phyloP scores from a whole-genome alignment of 2,113 vertebrate species.

The Axis porcinus region DNA sequence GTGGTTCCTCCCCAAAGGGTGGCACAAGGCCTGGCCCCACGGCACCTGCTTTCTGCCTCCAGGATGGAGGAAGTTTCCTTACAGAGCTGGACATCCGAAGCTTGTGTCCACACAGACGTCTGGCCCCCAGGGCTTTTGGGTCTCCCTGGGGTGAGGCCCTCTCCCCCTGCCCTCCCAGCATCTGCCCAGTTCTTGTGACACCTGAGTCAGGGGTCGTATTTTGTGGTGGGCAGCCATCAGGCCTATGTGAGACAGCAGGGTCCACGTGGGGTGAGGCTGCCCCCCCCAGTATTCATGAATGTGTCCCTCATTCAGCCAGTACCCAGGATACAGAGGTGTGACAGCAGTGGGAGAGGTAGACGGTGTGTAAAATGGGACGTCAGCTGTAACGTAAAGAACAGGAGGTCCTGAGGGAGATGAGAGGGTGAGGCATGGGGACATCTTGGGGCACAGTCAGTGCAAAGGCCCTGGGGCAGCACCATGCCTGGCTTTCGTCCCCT shows the following conservation, averaged over 20 bases:
- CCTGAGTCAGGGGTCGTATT: rapidly evolving
- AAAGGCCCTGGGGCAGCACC: background rate
- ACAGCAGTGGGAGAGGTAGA: too few species aligned
- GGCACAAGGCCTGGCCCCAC: rapidly evolving
- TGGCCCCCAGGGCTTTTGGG: background rate
- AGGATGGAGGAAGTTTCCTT: background rate
- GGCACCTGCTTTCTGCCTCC: background rate
- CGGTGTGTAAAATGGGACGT: too few species aligned
- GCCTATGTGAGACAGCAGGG: background rate
- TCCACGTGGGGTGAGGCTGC: background rate
- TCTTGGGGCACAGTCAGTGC: background rate
- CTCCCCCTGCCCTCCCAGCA: background rate
- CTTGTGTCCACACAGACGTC: background rate
- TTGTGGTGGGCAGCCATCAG: background rate
- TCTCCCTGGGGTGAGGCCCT: background rate
- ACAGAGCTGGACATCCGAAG: background rate
- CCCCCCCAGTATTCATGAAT: rapidly evolving
- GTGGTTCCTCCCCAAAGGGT: background rate
- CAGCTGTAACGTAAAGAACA: rapidly evolving
- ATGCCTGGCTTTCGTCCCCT: rapidly evolving
- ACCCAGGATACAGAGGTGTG: background rate
- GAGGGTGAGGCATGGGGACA: background rate
- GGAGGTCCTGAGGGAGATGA: background rate
- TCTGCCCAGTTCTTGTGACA: background rate
- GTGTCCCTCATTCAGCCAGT: background rate